A percentile compares a stretch with the other conserved stretches of the same genome.
Evolutionary conservation across 2,113 vertebrate genomes (phyloP).

Genomic region (Baryphthengus martii): DNA sequence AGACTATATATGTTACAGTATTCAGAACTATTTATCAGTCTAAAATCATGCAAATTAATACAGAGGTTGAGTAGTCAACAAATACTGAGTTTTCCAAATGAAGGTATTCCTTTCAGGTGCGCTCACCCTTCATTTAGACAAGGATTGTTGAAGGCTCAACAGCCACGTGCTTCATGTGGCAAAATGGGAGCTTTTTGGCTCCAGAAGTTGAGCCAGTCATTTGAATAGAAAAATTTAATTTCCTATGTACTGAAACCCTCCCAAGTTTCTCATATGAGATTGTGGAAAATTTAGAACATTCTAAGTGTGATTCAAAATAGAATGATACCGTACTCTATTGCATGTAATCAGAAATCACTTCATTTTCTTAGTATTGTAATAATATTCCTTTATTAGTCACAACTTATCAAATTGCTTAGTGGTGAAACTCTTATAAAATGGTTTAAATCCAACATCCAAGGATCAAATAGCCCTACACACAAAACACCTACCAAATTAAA

Average conservation of each 20-base stretch:
- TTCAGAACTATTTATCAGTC: background rate
- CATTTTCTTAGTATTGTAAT: background rate
- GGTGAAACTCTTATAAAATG: background rate
- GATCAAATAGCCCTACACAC: background rate
- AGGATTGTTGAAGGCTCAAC: background rate
- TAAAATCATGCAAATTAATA: background rate
- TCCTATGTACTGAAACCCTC: background rate
- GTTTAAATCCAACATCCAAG: background rate
- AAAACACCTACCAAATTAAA: background rate
- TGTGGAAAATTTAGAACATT: background rate
- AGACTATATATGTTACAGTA: background rate
- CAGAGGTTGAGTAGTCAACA: background rate
- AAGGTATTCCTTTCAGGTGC: rapidly evolving
- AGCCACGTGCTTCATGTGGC: background rate
- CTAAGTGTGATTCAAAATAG: background rate
- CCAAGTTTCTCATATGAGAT: background rate
- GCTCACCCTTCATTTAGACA: background rate
- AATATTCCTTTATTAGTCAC: background rate
- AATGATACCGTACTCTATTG: too few relatives aligned
- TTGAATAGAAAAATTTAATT: background rate
- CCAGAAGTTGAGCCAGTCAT: background rate
- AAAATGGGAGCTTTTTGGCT: background rate
- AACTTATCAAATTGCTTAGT: background rate
- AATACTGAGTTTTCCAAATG: background rate
- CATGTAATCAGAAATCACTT: background rate